Evolutionary conservation across 2,797 vertebrate species (phyloP), one percentile per base, ranked within the genome.

Genomic region (Gila robusta): DNA sequence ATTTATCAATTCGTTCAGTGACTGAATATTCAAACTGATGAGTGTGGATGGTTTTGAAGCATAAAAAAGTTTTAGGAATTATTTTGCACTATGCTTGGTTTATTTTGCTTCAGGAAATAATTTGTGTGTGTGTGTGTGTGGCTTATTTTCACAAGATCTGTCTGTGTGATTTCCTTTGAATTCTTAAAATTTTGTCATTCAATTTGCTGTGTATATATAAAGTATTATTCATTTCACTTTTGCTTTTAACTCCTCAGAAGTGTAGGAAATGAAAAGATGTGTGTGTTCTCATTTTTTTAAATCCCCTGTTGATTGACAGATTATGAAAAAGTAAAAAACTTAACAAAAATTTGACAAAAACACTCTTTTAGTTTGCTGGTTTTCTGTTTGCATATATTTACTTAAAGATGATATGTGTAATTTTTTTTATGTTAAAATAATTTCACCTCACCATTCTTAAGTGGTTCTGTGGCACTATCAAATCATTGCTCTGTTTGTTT

Each of bases 71-170:
- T 93, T 93, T 54, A 70, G 74, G 19, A 70, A 78, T 70, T 56
- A 70, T 78, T 70, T 84, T 66, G 71, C 56, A 17, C 19, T 76
- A 23, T 74, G 82, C 90, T 93, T 89, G 88, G 91, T 93, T 94
- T 94, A 91, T 94, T 95, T 49, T 77, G 80, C 66, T 87, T 83
- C 93, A 93, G 92, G 91, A 93, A 90, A 77, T 87, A 89, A 87
- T 81, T 83, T 78, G 28, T 79, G 19, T 62, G 67, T 91, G 86
- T 86, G 91, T 91, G 81, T 52, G 41, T 49, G 71, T 91, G 28
- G 17, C 28, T 76, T 21, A 11, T 35, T 52, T 76, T 76, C 73
- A 71, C 85, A 86, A 90, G 89, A 41, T 88, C 52, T 84, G 9
- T 67, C 77, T 49, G n/a, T 74, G 54, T 56, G 26, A 11, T 88